Conservation (phyloP, 2,888 invertebrate genomes). For the Patella caerulea region DNA sequence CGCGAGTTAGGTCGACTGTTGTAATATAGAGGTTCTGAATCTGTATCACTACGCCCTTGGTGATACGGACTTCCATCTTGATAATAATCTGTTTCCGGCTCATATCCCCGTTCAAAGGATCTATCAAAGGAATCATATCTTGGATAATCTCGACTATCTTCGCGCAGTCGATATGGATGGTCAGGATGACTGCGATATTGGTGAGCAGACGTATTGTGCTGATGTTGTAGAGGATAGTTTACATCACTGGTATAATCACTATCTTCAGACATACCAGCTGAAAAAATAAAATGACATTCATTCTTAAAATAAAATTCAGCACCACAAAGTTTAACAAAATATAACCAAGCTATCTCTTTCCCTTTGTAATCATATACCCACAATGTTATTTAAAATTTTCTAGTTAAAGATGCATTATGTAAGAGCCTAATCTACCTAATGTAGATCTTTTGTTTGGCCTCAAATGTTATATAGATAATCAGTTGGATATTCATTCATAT, state of each 20-base stretch:
- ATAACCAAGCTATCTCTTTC: no score
- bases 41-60: slow-evolving; percentile 68
- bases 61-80: slow-evolving; percentile 51
- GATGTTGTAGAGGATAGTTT: slow-evolving; percentile 84
- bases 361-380: no score
- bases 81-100: slow-evolving; percentile 28
- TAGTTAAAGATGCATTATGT: no score
- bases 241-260: slow-evolving; percentile 97
- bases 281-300: slow-evolving; percentile 19
- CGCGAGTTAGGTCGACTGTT: slow-evolving; percentile 85
- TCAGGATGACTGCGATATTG: slow-evolving; percentile 75
- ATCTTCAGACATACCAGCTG: slow-evolving; percentile 88
- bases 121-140: slow-evolving; percentile 45
- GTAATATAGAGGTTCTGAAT: slow-evolving; percentile 80
- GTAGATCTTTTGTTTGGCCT: no score
- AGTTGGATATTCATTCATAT: no score
- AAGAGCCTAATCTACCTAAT: no score
- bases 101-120: slow-evolving; percentile 41
- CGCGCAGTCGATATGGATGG: slow-evolving; percentile 63
- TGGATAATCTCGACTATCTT: slow-evolving; percentile 75
- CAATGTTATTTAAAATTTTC: no score
- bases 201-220: slow-evolving; percentile 91
- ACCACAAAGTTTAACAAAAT: not conserved
- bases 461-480: no score
- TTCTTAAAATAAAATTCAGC: not conserved